Conservation (phyloP, 2,888 invertebrate genomes). For the Julus scanicus region DNA sequence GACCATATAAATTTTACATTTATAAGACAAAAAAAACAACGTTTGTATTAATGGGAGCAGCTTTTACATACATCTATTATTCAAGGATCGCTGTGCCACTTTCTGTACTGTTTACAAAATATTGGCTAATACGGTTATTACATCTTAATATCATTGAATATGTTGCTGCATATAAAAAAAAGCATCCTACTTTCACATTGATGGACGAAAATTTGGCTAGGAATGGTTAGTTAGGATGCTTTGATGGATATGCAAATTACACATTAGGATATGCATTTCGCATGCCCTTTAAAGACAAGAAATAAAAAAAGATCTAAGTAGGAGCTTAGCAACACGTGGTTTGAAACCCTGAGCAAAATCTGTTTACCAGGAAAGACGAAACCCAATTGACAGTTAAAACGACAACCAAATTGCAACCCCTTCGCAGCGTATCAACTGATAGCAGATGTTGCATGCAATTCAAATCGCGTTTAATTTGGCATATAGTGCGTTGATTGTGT, state of each 20-base stretch:
- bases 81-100: not conserved
- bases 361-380: slow-evolving; percentile 29
- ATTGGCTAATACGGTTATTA: too few relatives aligned
- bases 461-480: slow-evolving; percentile 43
- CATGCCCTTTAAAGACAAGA: not conserved
- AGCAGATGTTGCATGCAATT: slow-evolving; percentile 37
- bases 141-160: too few relatives aligned
- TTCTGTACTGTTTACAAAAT: not conserved
- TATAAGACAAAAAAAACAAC: too few relatives aligned
- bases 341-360: not conserved
- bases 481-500: slow-evolving; percentile 40
- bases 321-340: slow-evolving; percentile 31
- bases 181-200: not conserved
- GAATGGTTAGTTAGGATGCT: not conserved
- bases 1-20: not conserved
- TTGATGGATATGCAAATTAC: not conserved
- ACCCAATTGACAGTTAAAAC: not conserved
- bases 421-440: slow-evolving; percentile 14
- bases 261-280: not conserved
- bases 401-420: not conserved
- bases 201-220: too few relatives aligned
- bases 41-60: too few relatives aligned
- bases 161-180: not conserved
- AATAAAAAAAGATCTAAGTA: not conserved
- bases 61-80: too few relatives aligned